Percentiles rank a stretch among this genome's conserved stretches.
Evolutionary conservation across 2,797 vertebrate genomes (phyloP).

Genomic region (Rhodeus uyekii): DNA sequence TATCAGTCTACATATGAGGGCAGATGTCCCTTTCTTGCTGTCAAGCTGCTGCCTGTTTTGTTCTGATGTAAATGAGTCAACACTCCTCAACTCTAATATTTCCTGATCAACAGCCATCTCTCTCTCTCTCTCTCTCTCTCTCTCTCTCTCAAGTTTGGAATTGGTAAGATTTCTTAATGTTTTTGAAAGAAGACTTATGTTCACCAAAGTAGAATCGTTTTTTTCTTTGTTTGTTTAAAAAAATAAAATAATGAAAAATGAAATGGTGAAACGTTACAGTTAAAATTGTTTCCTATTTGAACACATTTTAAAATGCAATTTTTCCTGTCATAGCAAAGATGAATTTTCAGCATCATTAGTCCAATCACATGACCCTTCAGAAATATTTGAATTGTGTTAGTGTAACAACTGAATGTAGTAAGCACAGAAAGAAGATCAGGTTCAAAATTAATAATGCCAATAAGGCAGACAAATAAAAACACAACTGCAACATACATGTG

Average conservation of each 20-base stretch:
- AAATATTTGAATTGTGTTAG: too few relatives aligned
- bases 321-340: neutral
- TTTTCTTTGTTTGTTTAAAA: neutral
- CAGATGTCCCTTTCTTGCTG: conserved; percentile 62
- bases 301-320: neutral
- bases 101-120: conserved; percentile 8
- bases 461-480: too few relatives aligned
- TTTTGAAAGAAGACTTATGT: neutral
- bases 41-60: conserved; percentile 47
- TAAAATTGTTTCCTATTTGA: neutral
- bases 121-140: neutral
- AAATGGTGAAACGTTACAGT: neutral
- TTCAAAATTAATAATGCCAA: too few relatives aligned
- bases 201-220: too few relatives aligned
- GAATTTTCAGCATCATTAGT: neutral
- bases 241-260: neutral
- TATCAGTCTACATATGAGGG: conserved; percentile 47
- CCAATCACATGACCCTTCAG: neutral
- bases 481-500: too few relatives aligned
- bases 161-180: too few relatives aligned
- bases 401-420: too few relatives aligned
- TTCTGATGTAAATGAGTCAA: conserved; percentile 49
- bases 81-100: conserved; percentile 19
- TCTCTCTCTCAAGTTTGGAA: neutral
- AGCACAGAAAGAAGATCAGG: too few relatives aligned